Evolutionary conservation across 2,888 invertebrate genomes (phyloP), one percentile per base, ranked within the genome.

Genomic region (Spilosoma lubricipeda): DNA sequence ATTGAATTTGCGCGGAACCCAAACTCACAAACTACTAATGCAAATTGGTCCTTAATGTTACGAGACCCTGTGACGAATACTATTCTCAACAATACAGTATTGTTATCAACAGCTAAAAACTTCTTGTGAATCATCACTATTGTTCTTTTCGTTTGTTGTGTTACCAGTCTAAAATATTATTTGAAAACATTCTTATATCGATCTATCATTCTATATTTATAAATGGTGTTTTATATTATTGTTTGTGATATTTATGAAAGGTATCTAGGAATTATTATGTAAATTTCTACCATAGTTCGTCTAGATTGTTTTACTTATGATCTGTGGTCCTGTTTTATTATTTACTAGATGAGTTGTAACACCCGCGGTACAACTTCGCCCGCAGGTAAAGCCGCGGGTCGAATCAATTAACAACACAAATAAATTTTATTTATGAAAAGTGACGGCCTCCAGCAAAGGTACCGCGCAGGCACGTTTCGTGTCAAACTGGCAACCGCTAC

Each of bases 71-170:
- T 78, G 82, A 82, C 68, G 45, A 67, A 78, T 48, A 11, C 48
- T 69, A 67, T 52, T 59, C 8, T 36, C 15, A 30, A 5, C 27
- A 30, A 75, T 72, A 73, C 66, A 7, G 70, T 33, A 76, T 77
- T 85, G 82, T 85, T 80, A 68, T 76, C 42, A 70, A n/a, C 33
- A 45, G 36, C 64, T 33, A 65, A 33, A 63, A 64, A 72, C 67
- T 78, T 85, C 75, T 85, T 85, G 75, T 80, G 74, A 77, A 70
- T 77, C 70, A 39, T 27, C n/a, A n/a, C 78, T 83, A 84, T 84
- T 84, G 83, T 84, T 68, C 64, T 75, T 75, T 65, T 73, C 30
- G 30, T 15, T 23, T 84, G 77, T 83, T 77, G 73, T 71, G 75
- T 75, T 76, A 76, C 64, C 59, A 67, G 59, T 77, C 72, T 77